These are phyloP conservation scores for Lerema accius DNA, from an alignment of 1,140 invertebrate genomes.

Conservation along the genomic window DNA sequence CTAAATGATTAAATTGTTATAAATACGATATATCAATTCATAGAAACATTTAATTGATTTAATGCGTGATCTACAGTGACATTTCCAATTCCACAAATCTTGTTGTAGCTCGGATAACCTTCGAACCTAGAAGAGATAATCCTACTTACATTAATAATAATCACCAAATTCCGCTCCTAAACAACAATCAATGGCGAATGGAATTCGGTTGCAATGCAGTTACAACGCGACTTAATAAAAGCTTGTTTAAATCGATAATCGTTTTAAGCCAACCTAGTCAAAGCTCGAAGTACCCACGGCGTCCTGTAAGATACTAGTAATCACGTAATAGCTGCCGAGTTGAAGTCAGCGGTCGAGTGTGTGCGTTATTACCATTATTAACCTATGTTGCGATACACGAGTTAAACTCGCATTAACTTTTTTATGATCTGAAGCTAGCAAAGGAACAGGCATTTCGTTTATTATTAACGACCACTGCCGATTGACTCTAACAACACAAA, in stretches of 20 bases:
- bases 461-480: background rate
- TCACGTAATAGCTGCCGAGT: background rate
- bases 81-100: too few relatives aligned
- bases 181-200: background rate
- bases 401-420: background rate
- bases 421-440: background rate
- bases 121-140: too few relatives aligned
- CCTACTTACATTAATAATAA: too few relatives aligned
- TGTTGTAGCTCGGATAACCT: too few relatives aligned
- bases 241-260: background rate
- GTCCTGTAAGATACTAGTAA: background rate
- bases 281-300: background rate
- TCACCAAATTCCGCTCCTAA: too few relatives aligned
- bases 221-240: background rate
- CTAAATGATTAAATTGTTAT: too few relatives aligned
- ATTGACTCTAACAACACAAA: too few relatives aligned
- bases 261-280: too few relatives aligned
- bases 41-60: too few relatives aligned
- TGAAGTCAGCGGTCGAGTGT: background rate
- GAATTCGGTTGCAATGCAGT: background rate
- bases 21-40: too few relatives aligned
- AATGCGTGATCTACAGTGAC: too few relatives aligned
- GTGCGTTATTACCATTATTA: background rate
- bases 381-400: background rate
- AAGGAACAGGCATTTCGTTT: background rate